Evolutionary conservation across 2,888 invertebrate genomes (phyloP).

Genomic region (Galerucella pusilla): DNA sequence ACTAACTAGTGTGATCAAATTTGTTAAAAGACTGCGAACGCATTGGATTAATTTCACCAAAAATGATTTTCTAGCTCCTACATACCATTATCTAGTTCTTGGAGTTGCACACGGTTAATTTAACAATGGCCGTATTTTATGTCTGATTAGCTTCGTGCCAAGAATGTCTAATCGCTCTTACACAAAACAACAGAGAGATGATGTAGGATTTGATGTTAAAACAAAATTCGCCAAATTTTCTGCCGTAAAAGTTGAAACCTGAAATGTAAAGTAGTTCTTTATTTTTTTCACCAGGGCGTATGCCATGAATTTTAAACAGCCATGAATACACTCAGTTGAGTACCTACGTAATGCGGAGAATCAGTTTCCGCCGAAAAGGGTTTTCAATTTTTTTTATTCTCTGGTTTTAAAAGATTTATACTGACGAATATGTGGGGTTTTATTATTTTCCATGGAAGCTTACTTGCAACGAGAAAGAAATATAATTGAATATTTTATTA

Average conservation of each 20-base stretch:
- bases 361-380: slow-evolving; percentile 21
- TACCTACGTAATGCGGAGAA: slow-evolving; percentile 19
- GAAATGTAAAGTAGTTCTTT: slow-evolving; percentile 42
- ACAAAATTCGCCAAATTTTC: slow-evolving; percentile 41
- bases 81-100: slow-evolving; percentile 52
- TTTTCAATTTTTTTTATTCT: slow-evolving; percentile 21
- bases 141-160: slow-evolving; percentile 53
- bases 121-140: slow-evolving; percentile 52
- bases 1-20: no score
- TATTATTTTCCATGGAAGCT: background rate
- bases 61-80: slow-evolving; percentile 27
- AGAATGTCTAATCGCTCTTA: slow-evolving; percentile 47
- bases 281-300: slow-evolving; percentile 28
- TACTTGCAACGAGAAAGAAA: background rate
- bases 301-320: slow-evolving; percentile 35
- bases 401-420: slow-evolving; percentile 16
- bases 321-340: slow-evolving; percentile 28
- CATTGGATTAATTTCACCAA: slow-evolving; percentile 24
- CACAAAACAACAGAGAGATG: slow-evolving; percentile 41
- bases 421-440: background rate
- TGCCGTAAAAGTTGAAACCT: slow-evolving; percentile 43
- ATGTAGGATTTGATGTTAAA: slow-evolving; percentile 34
- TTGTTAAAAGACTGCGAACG: background rate
- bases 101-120: slow-evolving; percentile 51
- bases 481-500: background rate